Percentiles rank a stretch among this genome's conserved stretches.
Evolutionary conservation across 2,113 vertebrate genomes (phyloP).

Genomic region (Microtus montanus): DNA sequence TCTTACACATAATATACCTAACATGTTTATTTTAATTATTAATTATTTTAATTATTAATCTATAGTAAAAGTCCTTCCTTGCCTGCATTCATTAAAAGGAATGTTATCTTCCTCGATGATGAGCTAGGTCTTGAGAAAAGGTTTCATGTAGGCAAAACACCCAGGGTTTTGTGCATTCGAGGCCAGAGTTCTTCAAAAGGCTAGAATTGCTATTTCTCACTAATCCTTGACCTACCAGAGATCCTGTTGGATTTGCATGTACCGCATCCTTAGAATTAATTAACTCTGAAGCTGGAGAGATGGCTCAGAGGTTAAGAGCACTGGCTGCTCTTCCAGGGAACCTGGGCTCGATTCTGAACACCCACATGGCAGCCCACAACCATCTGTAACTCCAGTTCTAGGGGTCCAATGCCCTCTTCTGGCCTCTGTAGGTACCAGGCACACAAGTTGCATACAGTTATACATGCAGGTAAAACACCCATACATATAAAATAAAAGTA

Average conservation of each 20-base stretch:
- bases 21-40: neutral
- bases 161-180: neutral
- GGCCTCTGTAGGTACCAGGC: neutral
- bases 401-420: neutral
- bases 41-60: neutral
- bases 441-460: neutral
- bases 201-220: neutral
- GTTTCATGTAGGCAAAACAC: neutral
- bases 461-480: neutral
- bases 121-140: neutral
- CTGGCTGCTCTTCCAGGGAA: neutral
- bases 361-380: neutral
- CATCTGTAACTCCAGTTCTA: neutral
- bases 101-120: neutral
- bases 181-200: neutral
- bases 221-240: neutral
- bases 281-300: neutral
- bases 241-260: neutral
- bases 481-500: neutral
- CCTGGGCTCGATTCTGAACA: neutral
- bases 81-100: neutral
- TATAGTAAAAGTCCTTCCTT: neutral
- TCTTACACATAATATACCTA: neutral
- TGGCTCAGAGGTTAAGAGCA: neutral
- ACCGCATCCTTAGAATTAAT: neutral